phyloP scores from a whole-genome alignment of 2,888 invertebrate species.

The Ichneumon xanthorius region DNA sequence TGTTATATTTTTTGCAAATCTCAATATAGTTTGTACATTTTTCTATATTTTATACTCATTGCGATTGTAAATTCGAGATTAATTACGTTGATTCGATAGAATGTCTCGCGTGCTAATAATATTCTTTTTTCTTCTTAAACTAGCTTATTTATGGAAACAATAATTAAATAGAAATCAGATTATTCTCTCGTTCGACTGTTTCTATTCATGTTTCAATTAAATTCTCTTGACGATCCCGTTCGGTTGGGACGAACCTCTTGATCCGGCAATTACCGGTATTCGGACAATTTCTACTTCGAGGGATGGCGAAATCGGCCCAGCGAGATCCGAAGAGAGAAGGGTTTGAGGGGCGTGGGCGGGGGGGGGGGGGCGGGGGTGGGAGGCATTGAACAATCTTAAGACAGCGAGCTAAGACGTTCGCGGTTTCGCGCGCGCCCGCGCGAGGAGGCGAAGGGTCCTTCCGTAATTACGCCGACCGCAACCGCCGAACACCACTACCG shows the following conservation, averaged over 20 bases:
- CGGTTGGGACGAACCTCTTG: conserved; percentile 67
- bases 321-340: conserved; percentile 42
- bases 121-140: neutral
- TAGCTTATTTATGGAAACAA: neutral
- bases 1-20: neutral
- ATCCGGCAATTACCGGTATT: conserved; percentile 77
- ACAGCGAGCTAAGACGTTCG: conserved; percentile 82
- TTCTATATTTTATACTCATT: neutral
- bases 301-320: conserved; percentile 66
- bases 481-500: conserved; percentile 80
- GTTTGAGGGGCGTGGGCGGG: conserved; percentile 61
- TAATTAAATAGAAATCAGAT: neutral
- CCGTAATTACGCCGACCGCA: conserved; percentile 84
- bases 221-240: conserved; percentile 30
- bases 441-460: conserved; percentile 77
- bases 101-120: neutral
- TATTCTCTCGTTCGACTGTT: neutral
- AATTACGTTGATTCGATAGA: neutral
- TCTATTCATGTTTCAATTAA: neutral
- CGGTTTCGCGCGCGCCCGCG: conserved; percentile 78
- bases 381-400: conserved; percentile 68
- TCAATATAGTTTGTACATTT: neutral
- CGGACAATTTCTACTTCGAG: conserved; percentile 75
- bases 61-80: neutral
- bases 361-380: conserved; percentile 49